A percentile compares a stretch with the other conserved stretches of the same genome.
These are phyloP conservation scores for Archips crataeganus DNA, from an alignment of 2,888 invertebrate genomes.

Conservation along the genomic window DNA sequence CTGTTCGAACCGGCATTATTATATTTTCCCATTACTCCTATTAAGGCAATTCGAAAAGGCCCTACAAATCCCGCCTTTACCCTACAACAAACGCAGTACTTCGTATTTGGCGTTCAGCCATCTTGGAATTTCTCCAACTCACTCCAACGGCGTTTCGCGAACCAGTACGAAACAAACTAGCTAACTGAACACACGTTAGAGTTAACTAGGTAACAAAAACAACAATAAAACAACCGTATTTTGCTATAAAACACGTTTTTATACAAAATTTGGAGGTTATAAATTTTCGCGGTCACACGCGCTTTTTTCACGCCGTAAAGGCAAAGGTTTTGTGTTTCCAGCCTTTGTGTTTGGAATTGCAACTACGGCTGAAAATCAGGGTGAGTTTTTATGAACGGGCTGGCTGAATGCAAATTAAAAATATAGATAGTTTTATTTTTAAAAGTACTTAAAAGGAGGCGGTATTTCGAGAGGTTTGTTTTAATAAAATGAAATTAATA, in stretches of 20 bases:
- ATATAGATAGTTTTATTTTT: background rate
- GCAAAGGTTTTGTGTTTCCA: constrained; percentile 54
- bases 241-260: constrained; percentile 36
- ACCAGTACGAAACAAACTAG: constrained; percentile 68
- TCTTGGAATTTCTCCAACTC: constrained; percentile 73
- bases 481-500: no score
- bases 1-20: no score
- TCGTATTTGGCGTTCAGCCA: constrained; percentile 86
- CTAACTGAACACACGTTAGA: constrained; percentile 63
- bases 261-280: constrained; percentile 49
- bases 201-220: constrained; percentile 49
- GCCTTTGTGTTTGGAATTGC: constrained; percentile 35
- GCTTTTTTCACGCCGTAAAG: constrained; percentile 43
- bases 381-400: constrained; percentile 17
- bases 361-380: constrained; percentile 35
- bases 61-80: constrained; percentile 48
- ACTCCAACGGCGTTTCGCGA: constrained; percentile 52
- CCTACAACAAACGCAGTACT: constrained; percentile 64
- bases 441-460: background rate
- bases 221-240: constrained; percentile 15
- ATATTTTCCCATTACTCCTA: no score
- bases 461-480: no score
- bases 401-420: background rate
- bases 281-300: constrained; percentile 37
- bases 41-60: background rate